Conservation (phyloP, 2,888 invertebrate species). For the Xiphydria camelus region DNA sequence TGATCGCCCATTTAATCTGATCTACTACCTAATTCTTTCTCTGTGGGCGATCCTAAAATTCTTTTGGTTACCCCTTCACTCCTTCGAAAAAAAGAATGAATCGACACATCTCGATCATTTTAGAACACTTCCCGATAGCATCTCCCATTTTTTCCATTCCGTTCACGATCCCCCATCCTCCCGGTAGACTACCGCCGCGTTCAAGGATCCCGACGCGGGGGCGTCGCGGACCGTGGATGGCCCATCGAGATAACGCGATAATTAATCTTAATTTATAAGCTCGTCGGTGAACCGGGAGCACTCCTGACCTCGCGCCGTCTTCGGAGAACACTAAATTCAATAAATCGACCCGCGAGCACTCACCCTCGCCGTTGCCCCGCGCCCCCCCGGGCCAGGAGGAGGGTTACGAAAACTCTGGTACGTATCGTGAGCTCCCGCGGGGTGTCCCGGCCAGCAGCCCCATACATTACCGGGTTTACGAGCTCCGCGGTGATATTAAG, state of each 20-base stretch:
- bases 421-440: neutral
- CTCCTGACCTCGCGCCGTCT: constrained; percentile 1
- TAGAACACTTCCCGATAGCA: no score
- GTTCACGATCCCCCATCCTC: no score
- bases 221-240: neutral
- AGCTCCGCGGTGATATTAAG: neutral
- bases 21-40: no score
- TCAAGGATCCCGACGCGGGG: no score
- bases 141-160: no score
- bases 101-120: no score
- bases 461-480: neutral
- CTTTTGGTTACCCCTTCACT: no score
- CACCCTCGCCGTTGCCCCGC: neutral
- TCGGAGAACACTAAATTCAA: constrained; percentile 15
- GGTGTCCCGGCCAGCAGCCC: neutral
- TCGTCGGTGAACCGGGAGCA: constrained; percentile 8
- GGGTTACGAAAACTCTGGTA: neutral
- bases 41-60: no score
- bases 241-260: constrained; percentile 21
- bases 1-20: no score
- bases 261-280: constrained; percentile 29
- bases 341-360: neutral
- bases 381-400: neutral
- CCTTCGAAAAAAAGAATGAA: no score
- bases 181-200: no score